Conservation (phyloP, 1,140 invertebrate genomes). For the Cydia fagiglandana region DNA sequence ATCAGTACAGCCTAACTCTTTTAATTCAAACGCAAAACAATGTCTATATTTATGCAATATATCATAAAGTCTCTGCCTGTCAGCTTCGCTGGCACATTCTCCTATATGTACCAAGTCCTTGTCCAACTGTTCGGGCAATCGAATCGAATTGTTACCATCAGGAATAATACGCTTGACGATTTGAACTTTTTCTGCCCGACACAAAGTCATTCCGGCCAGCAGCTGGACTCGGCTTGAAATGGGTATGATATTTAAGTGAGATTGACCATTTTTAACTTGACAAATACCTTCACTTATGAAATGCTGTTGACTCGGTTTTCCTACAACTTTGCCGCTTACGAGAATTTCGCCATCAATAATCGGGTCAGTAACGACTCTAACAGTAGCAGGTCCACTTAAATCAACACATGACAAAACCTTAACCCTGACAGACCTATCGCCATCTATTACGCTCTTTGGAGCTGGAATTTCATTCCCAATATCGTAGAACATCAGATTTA, state of each 20-base stretch:
- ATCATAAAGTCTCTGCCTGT: not conserved
- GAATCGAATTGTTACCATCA: not conserved
- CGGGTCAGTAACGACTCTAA: slow-evolving; percentile 2
- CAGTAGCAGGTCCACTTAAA: not conserved
- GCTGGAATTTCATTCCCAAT: slow-evolving; percentile 21
- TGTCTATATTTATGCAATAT: slow-evolving; percentile 36
- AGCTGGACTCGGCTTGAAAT: not conserved
- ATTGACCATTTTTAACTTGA: not conserved
- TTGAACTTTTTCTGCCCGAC: not conserved
- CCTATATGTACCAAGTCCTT: not conserved
- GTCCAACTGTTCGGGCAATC: not conserved
- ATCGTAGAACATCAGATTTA: slow-evolving; percentile 31
- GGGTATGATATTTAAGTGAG: not conserved
- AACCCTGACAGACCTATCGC: not conserved
- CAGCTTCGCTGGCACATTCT: not conserved
- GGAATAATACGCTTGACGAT: not conserved
- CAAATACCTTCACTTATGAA: not conserved
- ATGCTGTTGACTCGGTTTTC: slow-evolving; percentile 3
- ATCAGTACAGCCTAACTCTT: slow-evolving; percentile 39
- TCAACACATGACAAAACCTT: not conserved
- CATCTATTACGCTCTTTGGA: not conserved
- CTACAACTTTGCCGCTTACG: not conserved
- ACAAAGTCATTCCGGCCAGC: not conserved
- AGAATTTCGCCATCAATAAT: not conserved
- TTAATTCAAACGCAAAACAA: slow-evolving; percentile 41